phyloP scores from a whole-genome alignment of 2,113 vertebrate species.

The Anarrhichthys ocellatus region DNA sequence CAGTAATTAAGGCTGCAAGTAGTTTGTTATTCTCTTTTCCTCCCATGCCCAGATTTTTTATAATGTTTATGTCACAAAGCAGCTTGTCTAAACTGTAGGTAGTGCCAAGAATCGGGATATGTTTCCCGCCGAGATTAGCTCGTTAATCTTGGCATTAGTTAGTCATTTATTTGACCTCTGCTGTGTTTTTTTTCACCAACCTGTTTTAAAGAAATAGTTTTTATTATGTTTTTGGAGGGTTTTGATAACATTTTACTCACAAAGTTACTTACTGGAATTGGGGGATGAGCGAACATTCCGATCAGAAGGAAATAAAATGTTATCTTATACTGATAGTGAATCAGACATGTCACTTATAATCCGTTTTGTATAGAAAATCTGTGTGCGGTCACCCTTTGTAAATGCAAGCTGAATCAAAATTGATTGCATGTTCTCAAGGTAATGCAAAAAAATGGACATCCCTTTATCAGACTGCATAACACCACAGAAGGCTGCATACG shows the following conservation, averaged over 20 bases:
- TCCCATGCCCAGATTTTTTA: slow-evolving; percentile 3
- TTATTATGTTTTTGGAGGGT: too few species aligned
- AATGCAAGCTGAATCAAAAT: neutral
- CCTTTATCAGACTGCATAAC: neutral
- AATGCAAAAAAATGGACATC: neutral
- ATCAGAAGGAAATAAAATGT: too few species aligned
- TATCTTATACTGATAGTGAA: neutral
- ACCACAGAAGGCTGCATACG: neutral
- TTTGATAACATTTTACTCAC: too few species aligned
- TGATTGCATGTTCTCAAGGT: neutral
- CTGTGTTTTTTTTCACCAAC: neutral
- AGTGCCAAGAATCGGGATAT: neutral
- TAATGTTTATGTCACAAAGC: slow-evolving; percentile 24
- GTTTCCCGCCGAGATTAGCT: neutral
- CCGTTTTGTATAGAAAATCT: neutral
- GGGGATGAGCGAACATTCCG: too few species aligned
- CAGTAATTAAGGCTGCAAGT: slow-evolving; percentile 42
- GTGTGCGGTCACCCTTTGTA: too few species aligned
- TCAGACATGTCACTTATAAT: neutral
- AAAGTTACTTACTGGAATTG: too few species aligned
- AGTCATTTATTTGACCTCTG: neutral
- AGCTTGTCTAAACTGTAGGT: neutral
- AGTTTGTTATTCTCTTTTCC: slow-evolving; percentile 21
- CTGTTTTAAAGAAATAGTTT: too few species aligned
- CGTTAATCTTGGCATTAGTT: too few species aligned